These are phyloP conservation scores for Epizoanthus scotinus DNA, from an alignment of 92 coral and sea anemone genomes.

Conservation along the genomic window DNA sequence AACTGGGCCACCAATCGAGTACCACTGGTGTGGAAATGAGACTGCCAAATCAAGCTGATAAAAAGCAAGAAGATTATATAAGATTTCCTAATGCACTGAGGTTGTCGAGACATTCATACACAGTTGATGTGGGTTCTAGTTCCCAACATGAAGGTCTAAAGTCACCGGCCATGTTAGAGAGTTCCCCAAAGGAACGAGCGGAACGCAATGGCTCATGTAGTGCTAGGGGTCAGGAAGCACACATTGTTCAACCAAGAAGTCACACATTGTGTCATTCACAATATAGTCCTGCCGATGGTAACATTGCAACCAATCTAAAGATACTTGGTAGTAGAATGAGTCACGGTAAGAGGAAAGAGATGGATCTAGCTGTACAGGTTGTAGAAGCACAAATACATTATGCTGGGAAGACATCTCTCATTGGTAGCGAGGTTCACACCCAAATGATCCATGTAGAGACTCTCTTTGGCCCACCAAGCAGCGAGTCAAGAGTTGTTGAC, in stretches of 20 bases:
- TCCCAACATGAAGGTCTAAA: background rate
- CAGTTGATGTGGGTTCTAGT: background rate
- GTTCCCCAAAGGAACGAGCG: background rate
- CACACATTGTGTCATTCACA: background rate
- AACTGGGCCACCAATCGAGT: background rate
- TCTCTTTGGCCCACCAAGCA: slow-evolving; percentile 70
- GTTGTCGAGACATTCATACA: slow-evolving; percentile 8
- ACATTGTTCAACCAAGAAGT: background rate
- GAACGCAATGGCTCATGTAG: background rate
- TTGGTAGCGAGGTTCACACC: slow-evolving; percentile 52
- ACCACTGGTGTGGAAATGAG: background rate
- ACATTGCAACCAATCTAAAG: slow-evolving; percentile 24
- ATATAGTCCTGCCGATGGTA: background rate
- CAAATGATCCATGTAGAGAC: slow-evolving; percentile 70
- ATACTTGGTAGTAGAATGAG: slow-evolving; percentile 64
- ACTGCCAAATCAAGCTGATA: background rate
- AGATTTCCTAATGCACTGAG: background rate
- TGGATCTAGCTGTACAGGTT: slow-evolving; percentile 76
- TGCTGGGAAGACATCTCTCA: slow-evolving; percentile 23
- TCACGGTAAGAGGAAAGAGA: slow-evolving; percentile 81
- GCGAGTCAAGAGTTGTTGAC: slow-evolving; percentile 58
- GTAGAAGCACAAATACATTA: slow-evolving; percentile 47
- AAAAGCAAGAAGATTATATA: background rate
- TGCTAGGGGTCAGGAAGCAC: background rate
- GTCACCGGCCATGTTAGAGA: background rate